phyloP scores from a whole-genome alignment of 35 echinoderm and acorn worm species.

The Eucidaris tribuloides region DNA sequence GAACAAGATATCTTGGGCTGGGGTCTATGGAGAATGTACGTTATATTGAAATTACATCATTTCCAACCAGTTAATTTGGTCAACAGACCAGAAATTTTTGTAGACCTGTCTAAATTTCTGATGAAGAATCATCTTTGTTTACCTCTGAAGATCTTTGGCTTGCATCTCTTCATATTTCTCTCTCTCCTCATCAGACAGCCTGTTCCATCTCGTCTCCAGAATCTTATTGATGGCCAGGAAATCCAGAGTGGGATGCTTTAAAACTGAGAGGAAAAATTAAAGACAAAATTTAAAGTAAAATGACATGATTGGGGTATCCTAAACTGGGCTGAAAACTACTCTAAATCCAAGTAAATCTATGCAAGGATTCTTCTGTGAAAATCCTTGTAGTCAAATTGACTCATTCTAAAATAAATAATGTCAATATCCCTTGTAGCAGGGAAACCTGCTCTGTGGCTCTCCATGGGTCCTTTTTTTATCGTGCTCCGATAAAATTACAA shows the following conservation, averaged over 20 bases:
- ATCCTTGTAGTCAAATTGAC: too few relatives aligned
- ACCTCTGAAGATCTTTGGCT: conserved; percentile 53
- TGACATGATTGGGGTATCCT: too few relatives aligned
- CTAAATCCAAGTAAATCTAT: too few relatives aligned
- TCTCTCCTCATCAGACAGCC: conserved; percentile 16
- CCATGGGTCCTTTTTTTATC: too few relatives aligned
- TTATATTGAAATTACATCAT: too few relatives aligned
- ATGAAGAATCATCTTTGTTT: not conserved
- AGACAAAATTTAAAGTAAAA: not conserved
- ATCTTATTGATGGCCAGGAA: conserved; percentile 23
- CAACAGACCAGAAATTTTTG: not conserved
- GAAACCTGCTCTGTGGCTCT: too few relatives aligned
- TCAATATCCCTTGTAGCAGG: too few relatives aligned
- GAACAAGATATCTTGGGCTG: too few relatives aligned
- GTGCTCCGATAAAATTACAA: too few relatives aligned
- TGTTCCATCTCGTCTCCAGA: conserved; percentile 33
- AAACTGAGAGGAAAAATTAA: not conserved
- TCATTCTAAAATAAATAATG: too few relatives aligned
- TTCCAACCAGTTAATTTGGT: not conserved
- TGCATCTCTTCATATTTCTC: conserved; percentile 22
- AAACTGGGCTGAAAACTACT: too few relatives aligned
- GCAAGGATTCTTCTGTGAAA: not conserved
- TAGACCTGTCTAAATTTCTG: not conserved
- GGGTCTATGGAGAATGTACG: too few relatives aligned
- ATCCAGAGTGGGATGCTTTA: conserved; percentile 16